A percentile compares a stretch with the other conserved stretches of the same genome.
Conservation (phyloP, 2,888 invertebrate species). For the Trichopria drosophilae region DNA sequence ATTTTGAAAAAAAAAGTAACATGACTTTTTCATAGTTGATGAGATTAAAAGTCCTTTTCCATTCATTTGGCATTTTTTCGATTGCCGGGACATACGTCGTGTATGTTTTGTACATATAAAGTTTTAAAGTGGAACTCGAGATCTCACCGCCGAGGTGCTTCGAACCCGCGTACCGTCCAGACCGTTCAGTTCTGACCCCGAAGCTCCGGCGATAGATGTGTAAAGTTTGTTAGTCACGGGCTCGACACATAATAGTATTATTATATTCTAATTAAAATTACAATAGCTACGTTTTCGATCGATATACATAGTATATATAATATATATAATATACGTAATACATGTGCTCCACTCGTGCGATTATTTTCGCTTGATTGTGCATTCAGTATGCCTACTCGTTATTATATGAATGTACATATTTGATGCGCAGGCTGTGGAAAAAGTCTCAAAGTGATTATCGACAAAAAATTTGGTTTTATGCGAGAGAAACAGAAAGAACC, state of each 20-base stretch:
- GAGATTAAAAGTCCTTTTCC: no score
- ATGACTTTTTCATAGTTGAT: no score
- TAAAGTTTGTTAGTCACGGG: constrained; percentile 47
- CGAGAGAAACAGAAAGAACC: no score
- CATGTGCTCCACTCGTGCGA: constrained; percentile 24
- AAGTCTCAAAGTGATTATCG: no score
- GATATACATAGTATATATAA: constrained; percentile 14
- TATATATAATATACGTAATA: constrained; percentile 17
- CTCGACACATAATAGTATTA: constrained; percentile 23
- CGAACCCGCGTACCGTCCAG: constrained; percentile 35
- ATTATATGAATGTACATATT: constrained; percentile 21
- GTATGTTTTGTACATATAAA: constrained; percentile 24
- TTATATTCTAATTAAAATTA: constrained; percentile 27
- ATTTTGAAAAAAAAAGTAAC: no score
- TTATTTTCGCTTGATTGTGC: constrained; percentile 14
- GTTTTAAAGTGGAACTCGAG: constrained; percentile 5
- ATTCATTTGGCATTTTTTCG: background rate
- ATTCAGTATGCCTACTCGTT: constrained; percentile 23
- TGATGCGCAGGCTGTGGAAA: no score
- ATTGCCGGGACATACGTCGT: background rate
- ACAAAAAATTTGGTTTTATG: no score
- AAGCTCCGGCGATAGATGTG: constrained; percentile 34
- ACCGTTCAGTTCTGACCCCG: constrained; percentile 34
- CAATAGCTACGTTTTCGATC: constrained; percentile 28
- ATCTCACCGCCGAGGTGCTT: constrained; percentile 29